These are phyloP conservation scores for Plemyria rubiginata DNA, from an alignment of 2,888 invertebrate genomes.

Conservation along the genomic window DNA sequence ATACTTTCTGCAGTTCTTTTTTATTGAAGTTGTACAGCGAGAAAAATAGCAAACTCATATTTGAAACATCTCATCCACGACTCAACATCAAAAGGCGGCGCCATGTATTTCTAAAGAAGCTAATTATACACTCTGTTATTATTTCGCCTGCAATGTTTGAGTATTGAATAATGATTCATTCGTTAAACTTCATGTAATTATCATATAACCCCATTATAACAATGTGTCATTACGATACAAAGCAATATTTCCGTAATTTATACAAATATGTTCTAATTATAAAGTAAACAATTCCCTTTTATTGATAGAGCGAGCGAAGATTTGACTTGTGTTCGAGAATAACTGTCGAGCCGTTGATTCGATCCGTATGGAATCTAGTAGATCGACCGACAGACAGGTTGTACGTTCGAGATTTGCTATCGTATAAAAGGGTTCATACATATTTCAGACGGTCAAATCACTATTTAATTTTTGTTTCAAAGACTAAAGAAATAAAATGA, in stretches of 20 bases:
- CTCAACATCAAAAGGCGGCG: slow-evolving; percentile 19
- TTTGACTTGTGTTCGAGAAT: no score
- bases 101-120: slow-evolving; percentile 9
- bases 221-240: slow-evolving; percentile 16
- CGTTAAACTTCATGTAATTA: slow-evolving; percentile 8
- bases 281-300: slow-evolving; percentile 4
- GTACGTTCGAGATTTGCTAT: no score
- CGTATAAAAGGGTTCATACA: no score
- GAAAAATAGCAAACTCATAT: slow-evolving; percentile 17
- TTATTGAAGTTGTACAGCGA: background rate
- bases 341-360: no score
- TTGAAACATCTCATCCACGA: slow-evolving; percentile 26
- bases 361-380: no score
- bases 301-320: background rate
- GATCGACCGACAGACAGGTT: no score
- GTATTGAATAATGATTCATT: slow-evolving; percentile 22
- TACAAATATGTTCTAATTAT: slow-evolving; percentile 21
- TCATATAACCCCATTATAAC: slow-evolving; percentile 16
- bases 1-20: background rate
- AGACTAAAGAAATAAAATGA: background rate
- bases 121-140: slow-evolving; percentile 25
- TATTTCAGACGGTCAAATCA: no score
- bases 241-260: slow-evolving; percentile 24
- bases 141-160: slow-evolving; percentile 16
- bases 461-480: no score